Evolutionary conservation across 1,140 invertebrate species (phyloP).

Genomic region (Pectinophora gossypiella): DNA sequence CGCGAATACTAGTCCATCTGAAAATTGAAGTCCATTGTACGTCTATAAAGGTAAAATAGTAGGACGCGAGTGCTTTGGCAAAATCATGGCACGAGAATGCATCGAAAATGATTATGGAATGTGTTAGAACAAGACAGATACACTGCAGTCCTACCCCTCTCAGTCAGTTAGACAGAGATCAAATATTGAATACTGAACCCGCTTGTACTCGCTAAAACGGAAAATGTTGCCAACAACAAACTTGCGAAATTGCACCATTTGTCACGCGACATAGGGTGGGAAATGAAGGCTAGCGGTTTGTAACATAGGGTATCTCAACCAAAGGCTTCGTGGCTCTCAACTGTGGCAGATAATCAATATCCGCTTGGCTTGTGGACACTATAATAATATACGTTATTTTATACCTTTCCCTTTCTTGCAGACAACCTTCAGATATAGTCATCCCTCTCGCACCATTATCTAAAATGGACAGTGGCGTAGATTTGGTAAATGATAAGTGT

Average conservation of each 20-base stretch:
- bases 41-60: slow-evolving; percentile 42
- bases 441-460: slow-evolving; percentile 65
- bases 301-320: slow-evolving; percentile 43
- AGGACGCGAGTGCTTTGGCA: slow-evolving; percentile 58
- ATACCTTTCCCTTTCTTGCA: slow-evolving; percentile 51
- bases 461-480: slow-evolving; percentile 74
- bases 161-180: slow-evolving; percentile 74
- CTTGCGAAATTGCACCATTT: slow-evolving; percentile 41
- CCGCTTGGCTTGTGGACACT: slow-evolving; percentile 76
- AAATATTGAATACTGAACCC: slow-evolving; percentile 66
- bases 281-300: slow-evolving; percentile 22
- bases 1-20: no score
- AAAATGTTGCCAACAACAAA: slow-evolving; percentile 24
- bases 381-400: slow-evolving; percentile 75
- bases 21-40: slow-evolving; percentile 10
- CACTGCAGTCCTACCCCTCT: slow-evolving; percentile 60
- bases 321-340: slow-evolving; percentile 67
- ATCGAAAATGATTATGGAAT: slow-evolving; percentile 74
- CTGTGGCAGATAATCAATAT: slow-evolving; percentile 77
- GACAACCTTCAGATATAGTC: slow-evolving; percentile 13
- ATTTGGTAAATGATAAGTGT: slow-evolving; percentile 75
- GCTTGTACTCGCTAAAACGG: slow-evolving; percentile 31
- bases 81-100: slow-evolving; percentile 73
- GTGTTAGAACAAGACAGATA: slow-evolving; percentile 58
- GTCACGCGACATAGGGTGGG: slow-evolving; percentile 31